Evolutionary conservation across 1,140 invertebrate genomes (phyloP).

Genomic region (Rhagoletis zephyria): DNA sequence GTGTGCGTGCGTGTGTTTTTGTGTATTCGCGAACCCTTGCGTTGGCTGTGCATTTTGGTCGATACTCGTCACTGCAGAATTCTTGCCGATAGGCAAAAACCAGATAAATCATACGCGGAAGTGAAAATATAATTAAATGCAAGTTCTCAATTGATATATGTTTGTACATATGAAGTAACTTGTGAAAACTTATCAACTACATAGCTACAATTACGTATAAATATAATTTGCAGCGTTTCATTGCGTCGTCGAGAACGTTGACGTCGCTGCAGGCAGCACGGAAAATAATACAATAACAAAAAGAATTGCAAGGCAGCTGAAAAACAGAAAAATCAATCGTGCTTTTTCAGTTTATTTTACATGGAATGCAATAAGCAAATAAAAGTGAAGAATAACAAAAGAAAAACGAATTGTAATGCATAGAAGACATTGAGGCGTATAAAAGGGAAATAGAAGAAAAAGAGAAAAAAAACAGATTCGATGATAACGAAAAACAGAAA

Average conservation of each 20-base stretch:
- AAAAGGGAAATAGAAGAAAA: not conserved
- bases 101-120: slow-evolving; percentile 3
- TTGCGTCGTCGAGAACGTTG: not conserved
- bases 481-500: slow-evolving; percentile 36
- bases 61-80: not conserved
- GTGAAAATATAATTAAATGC: not conserved
- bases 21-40: not conserved
- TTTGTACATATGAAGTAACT: not conserved
- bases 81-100: not conserved
- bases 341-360: not conserved
- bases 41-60: slow-evolving; percentile 20
- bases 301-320: not conserved
- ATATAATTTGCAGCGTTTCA: not conserved
- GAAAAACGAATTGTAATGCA: not conserved
- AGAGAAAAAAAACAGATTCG: not conserved
- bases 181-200: slow-evolving; percentile 5
- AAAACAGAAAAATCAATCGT: slow-evolving; percentile 38
- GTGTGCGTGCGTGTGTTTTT: not conserved
- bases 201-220: not conserved
- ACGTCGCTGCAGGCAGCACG: not conserved
- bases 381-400: not conserved
- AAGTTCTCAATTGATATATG: not conserved
- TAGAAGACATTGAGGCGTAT: not conserved
- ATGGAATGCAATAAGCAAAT: not conserved
- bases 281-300: not conserved